These are phyloP conservation scores for Pelmatolapia mariae DNA, from an alignment of 2,113 vertebrate species.

Conservation along the genomic window DNA sequence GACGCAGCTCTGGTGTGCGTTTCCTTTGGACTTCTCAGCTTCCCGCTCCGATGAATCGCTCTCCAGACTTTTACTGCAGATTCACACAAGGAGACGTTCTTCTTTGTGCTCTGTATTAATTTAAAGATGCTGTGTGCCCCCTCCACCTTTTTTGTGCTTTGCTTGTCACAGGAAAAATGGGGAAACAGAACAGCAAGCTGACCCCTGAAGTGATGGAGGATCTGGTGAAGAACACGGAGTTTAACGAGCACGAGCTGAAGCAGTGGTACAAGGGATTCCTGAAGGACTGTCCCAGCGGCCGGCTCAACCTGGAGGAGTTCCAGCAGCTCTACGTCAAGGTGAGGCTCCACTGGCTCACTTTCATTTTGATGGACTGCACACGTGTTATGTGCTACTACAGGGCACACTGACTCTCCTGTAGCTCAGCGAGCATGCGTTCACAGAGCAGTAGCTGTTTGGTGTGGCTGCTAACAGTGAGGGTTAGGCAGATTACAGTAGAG, in stretches of 20 bases:
- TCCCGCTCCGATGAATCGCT: neutral
- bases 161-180: slow-evolving; percentile 75
- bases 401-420: neutral
- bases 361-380: neutral
- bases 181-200: slow-evolving; percentile 99
- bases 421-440: neutral
- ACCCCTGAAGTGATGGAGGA: slow-evolving; percentile 99
- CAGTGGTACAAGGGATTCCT: slow-evolving; percentile 81
- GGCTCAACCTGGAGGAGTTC: slow-evolving; percentile 78
- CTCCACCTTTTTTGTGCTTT: neutral
- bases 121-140: neutral
- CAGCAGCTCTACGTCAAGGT: slow-evolving; percentile 96
- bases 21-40: neutral
- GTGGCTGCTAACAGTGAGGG: neutral
- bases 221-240: slow-evolving; percentile 93
- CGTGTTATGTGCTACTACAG: neutral
- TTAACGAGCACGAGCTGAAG: slow-evolving; percentile 78
- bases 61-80: neutral
- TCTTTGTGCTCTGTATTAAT: neutral
- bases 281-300: slow-evolving; percentile 76
- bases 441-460: neutral
- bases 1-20: neutral
- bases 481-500: neutral
- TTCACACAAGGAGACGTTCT: neutral
- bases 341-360: slow-evolving; percentile 21